Conservation (phyloP, 2,888 invertebrate species). For the Caenorhabditis becei region DNA sequence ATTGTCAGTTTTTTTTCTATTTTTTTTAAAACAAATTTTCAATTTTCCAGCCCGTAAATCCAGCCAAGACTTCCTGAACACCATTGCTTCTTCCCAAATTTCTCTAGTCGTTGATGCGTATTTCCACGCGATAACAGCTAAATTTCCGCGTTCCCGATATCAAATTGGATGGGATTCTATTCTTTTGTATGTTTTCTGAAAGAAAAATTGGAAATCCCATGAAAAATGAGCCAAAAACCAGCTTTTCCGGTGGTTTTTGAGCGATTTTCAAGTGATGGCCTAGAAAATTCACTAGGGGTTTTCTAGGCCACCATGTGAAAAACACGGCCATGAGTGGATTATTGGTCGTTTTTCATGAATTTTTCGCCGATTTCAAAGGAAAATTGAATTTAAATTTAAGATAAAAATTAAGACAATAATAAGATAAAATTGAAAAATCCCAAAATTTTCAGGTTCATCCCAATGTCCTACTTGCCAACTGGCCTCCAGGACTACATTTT, state of each 20-base stretch:
- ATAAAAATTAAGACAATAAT: not conserved
- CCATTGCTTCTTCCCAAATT: constrained; percentile 57
- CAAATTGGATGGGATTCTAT: constrained; percentile 73
- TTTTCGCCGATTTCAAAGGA: not conserved
- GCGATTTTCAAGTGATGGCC: too few relatives aligned
- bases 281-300: too few relatives aligned
- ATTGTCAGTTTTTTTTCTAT: constrained; percentile 26
- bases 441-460: constrained; percentile 64
- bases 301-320: too few relatives aligned
- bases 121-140: constrained; percentile 77
- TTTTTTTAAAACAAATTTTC: not conserved
- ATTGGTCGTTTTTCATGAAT: constrained; percentile 2
- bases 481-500: constrained; percentile 66
- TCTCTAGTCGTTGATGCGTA: constrained; percentile 75
- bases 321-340: too few relatives aligned
- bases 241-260: too few relatives aligned
- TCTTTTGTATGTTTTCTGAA: constrained; percentile 51
- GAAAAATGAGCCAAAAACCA: too few relatives aligned
- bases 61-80: constrained; percentile 52
- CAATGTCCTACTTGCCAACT: constrained; percentile 66
- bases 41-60: constrained; percentile 54
- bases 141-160: constrained; percentile 71
- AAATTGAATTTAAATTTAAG: too few relatives aligned
- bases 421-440: not conserved
- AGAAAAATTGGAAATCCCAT: not conserved